Evolutionary conservation across 2,888 invertebrate genomes (phyloP).

Genomic region (Oscheius sp.): DNA sequence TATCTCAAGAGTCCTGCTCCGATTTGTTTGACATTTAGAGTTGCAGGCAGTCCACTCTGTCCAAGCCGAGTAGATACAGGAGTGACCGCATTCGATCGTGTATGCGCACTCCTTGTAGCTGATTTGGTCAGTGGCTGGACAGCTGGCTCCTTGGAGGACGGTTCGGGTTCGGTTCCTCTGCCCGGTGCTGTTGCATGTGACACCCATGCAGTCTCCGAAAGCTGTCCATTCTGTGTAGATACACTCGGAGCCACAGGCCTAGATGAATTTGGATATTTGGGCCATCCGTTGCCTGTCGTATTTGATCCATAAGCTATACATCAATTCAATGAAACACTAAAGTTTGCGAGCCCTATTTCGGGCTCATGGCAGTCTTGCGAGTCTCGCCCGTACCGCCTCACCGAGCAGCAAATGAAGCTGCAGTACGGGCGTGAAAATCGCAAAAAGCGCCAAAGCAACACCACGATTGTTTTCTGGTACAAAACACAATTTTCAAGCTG

Average conservation of each 20-base stretch:
- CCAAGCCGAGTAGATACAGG: conserved; percentile 34
- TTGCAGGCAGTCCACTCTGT: conserved; percentile 34
- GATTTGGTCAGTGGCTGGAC: background rate
- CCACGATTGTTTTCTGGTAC: too few relatives aligned
- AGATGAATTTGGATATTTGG: background rate
- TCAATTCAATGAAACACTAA: too few relatives aligned
- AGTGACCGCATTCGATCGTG: conserved; percentile 16
- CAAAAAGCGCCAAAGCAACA: too few relatives aligned
- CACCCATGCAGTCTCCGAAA: conserved; percentile 32
- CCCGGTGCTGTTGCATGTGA: conserved; percentile 25
- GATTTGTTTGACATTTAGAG: background rate
- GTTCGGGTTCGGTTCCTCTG: conserved; percentile 2
- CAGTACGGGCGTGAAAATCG: too few relatives aligned
- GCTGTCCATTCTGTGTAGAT: conserved; percentile 39
- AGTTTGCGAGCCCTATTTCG: too few relatives aligned
- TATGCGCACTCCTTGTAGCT: conserved; percentile 16
- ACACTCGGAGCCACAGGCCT: conserved; percentile 31
- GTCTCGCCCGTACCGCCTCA: too few relatives aligned
- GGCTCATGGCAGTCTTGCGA: too few relatives aligned
- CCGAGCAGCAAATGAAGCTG: too few relatives aligned
- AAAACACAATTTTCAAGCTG: too few relatives aligned
- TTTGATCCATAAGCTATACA: too few relatives aligned
- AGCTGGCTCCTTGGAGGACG: background rate
- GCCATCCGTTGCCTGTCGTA: too few relatives aligned
- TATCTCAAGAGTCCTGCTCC: conserved; percentile 9